Base-by-base conservation (phyloP, 53 echinoderm and acorn worm species). In the Pentamera pediparva region DNA sequence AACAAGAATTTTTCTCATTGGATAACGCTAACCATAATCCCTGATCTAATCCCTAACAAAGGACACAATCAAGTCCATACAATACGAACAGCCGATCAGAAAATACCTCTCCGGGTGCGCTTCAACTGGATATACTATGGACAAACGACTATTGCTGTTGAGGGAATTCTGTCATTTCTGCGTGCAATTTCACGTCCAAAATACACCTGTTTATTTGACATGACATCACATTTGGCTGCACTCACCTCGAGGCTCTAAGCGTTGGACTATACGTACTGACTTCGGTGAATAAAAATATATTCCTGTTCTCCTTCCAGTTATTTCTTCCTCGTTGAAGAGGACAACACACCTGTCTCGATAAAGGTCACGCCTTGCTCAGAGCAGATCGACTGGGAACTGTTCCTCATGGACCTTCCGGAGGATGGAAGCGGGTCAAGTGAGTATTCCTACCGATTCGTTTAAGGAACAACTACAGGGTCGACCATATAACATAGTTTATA, bases 371-470 rank as follows among this genome's bases (percentile, higher is more conserved):
- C 98, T 2, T 98, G 98, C 60, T 75, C 91, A 6, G 82, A 81
- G 0, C 77, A 58, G 35, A 62, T 98, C 3, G 74, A 92, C 51
- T 98, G 98, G 98, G 82, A 85, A 27, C 51, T 98, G 29, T 85
- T 85, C n/a, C 65, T 98, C 30, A 67, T 80, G 57, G 94, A 94
- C 39, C 65, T 82, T 30, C 98, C 86, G 5, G 98, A 92, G 59
- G 98, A 98, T 70, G 98, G 98, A 18, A 98, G 98, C 35, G 98
- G 91, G 28, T 91, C 98, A 65, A 91, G 98, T 98, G 81, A 71
- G 98, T 88, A 26, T n/a, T n/a, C n/a, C n/a, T n/a, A n/a, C n/a
- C n/a, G n/a, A n/a, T n/a, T n/a, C n/a, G n/a, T n/a, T n/a, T n/a
- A n/a, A n/a, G n/a, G n/a, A n/a, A n/a, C n/a, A n/a, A n/a, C n/a